Base-by-base conservation (phyloP, 1,140 invertebrate species). In the Vanessa atalanta region DNA sequence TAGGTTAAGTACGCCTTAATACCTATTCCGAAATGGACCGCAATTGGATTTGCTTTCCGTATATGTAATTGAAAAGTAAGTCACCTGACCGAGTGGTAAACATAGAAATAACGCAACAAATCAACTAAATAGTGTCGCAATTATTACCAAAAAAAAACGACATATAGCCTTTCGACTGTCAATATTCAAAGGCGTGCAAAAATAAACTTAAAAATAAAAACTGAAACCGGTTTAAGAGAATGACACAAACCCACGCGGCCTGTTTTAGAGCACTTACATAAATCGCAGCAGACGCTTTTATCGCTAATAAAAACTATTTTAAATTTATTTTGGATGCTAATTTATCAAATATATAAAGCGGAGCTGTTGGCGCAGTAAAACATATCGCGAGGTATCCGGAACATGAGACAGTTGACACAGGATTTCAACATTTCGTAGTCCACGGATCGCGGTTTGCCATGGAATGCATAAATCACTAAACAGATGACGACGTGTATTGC, bases 211-310 rank as follows among this genome's bases (percentile, higher is more conserved):
- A 78, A 83, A 83, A 79, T 80, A 84, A 81, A 57, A 78, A 78
- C 64, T 67, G 61, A 68, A 73, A 81, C 79, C 75, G 76, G 76
- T 82, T 81, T 74, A 71, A 71, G 76, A 81, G 72, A 83, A 81
- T 82, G 79, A 80, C 76, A 83, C 74, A 70, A 78, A 65, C 86
- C 85, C 75, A 85, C 86, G 79, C 80, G 64, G 71, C 23, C 51
- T 69, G 80, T 86, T 88, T 88, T 80, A 80, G 83, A 83, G 74
- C 83, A 81, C 82, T 88, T 86, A 86, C 73, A 85, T 83, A 86
- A 89, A 86, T 74, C 72, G 51, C 47, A 23, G 73, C 78, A 77
- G 71, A 70, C 65, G 78, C 81, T 86, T 83, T 85, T 84, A 80
- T 78, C 53, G 69, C 74, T 73, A 64, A 80, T 73, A 85, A 79